Percentiles rank a stretch among this genome's conserved stretches.
Evolutionary conservation across 2,113 vertebrate species (phyloP).

Genomic region (Aegotheles bennettii): DNA sequence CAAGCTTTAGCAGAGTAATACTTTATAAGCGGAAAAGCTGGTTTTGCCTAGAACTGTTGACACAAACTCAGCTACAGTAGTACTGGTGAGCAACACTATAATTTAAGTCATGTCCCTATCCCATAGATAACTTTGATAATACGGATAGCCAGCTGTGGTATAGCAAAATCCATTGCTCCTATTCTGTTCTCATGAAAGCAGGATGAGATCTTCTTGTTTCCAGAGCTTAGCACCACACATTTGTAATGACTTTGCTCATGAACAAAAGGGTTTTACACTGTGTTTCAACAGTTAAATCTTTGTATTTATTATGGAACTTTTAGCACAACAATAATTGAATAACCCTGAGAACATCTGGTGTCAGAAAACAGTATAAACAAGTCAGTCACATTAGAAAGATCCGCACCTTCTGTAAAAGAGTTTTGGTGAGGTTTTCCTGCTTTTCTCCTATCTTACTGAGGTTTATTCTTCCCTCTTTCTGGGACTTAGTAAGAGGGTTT

Average conservation of each 20-base stretch:
- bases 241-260: background rate
- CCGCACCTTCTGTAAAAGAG: background rate
- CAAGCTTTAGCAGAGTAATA: background rate
- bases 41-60: background rate
- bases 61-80: background rate
- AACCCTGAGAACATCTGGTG: background rate
- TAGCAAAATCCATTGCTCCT: background rate
- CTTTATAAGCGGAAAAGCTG: background rate
- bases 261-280: background rate
- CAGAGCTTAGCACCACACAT: background rate
- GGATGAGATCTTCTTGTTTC: background rate
- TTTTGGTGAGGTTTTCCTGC: background rate
- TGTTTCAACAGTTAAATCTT: background rate
- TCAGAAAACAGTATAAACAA: background rate
- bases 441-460: background rate
- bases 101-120: background rate
- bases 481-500: background rate
- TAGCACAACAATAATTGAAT: background rate
- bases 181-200: background rate
- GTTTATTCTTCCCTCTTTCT: background rate
- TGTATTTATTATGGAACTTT: background rate
- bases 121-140: background rate
- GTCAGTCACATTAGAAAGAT: background rate
- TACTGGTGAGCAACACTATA: background rate
- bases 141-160: accelerated